Base-by-base conservation (phyloP, 2,888 invertebrate species). In the Drosophila niveifrons region DNA sequence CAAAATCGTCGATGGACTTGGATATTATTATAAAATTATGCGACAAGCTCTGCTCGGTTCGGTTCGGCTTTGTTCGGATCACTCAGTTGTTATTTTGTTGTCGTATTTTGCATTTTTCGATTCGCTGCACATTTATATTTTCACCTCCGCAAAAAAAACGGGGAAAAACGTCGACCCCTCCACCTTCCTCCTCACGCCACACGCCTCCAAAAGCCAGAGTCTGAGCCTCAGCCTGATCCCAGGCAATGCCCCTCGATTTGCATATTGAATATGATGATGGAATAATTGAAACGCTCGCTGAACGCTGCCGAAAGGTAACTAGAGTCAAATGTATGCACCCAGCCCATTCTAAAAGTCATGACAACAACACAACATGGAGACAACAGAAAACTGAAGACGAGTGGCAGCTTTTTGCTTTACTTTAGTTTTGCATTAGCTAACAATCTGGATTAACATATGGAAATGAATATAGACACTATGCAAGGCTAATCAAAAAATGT, bases 21-120 rank as follows among this genome's bases (percentile, higher is more conserved):
- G 52, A 84, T 84, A 78, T 85, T 84, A 78, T 85, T 78, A 78
- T 74, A 58, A 68, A 87, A 83, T 83, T 81, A 84, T 86, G 83
- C 80, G 67, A 63, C 51, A 13, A 39, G 39, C 39, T 39, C 39
- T 13, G 4, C 13, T 39, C 13, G 34, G 11, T 34, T 11, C 34
- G 29, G 18, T 41, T 43, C 43, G 7, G 18, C 15, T 3, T 28
- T 15, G 0, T n/a, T 36, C 36, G n/a, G n/a, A 23, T n/a, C n/a
- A 11, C n/a, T 0, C 4, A 11, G 47, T 31, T 61, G 58, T 46
- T 68, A 31, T 39, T 23, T 23, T 51, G 39, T 51, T 62, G 51
- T 18, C 18, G 46, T 75, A 41, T 56, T 78, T 76, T 74, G 64
- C 82, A 87, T 72, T 83, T 80, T 83, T 74, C 81, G 72, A 74